Evolutionary conservation across 2,797 vertebrate species (phyloP).

Genomic region (Sitta carolinensis): DNA sequence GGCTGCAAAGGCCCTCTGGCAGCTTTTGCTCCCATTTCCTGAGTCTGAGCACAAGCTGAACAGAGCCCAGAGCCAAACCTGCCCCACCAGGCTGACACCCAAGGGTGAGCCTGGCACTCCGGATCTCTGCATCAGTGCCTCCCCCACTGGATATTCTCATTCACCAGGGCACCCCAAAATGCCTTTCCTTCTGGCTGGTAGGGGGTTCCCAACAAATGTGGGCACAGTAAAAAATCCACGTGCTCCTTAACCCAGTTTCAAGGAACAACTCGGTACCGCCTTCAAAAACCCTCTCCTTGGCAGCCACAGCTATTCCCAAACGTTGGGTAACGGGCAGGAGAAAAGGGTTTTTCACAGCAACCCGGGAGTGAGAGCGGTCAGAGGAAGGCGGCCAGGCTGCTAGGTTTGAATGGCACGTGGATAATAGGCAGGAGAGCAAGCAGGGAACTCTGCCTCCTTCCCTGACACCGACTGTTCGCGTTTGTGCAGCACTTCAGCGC

Average conservation of each 20-base stretch:
- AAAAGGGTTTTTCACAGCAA: slow-evolving; percentile 30
- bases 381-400: neutral
- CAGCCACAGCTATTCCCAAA: neutral
- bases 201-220: neutral
- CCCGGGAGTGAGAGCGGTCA: fast-evolving
- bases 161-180: neutral
- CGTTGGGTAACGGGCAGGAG: neutral
- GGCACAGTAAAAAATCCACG: neutral
- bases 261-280: neutral
- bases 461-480: neutral
- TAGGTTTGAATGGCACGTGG: neutral
- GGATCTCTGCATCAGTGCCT: fast-evolving
- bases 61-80: neutral
- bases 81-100: neutral
- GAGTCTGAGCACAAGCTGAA: neutral
- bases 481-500: neutral
- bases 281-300: neutral
- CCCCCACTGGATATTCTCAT: too few relatives aligned
- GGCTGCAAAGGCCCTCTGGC: neutral
- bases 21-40: neutral
- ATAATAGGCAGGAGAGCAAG: neutral
- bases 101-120: fast-evolving
- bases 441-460: neutral
- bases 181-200: neutral
- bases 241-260: neutral